Base-by-base conservation (phyloP, 1,140 invertebrate genomes). In the Diorhabda carinulata region DNA sequence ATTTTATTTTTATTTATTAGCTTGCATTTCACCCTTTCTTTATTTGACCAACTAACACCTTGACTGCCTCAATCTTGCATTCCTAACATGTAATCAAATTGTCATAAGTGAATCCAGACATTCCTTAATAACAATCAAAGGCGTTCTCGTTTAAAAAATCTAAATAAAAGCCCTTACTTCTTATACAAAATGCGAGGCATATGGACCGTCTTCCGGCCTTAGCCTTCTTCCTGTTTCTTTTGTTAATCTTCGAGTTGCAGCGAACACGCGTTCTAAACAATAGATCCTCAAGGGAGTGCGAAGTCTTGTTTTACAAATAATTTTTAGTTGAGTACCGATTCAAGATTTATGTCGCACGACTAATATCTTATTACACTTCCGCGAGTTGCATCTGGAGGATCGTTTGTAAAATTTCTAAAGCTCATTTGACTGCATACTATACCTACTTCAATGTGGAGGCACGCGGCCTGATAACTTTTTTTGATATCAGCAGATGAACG, bases 301-400 rank as follows among this genome's bases (percentile, higher is more conserved):
- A 52, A 52, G 47, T 52, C n/a, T 52, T 52, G 47, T 52, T 52
- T 52, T 52, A 52, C 47, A 52, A 6, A 52, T 52, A 52, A 52
- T 52, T 52, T 52, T 52, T n/a, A n/a, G n/a, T 52, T 6, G 47
- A 52, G 47, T 52, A 52, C 47, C 47, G 47, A n/a, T 52, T 52
- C 47, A 4, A n/a, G 47, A n/a, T 52, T 52, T n/a, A 52, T 4
- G 47, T 52, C 47, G 47, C 47, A 52, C 47, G 47, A 52, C 47
- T 52, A 52, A 52, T 52, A 52, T 52, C 47, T 52, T 52, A 52
- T 52, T 52, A 52, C 47, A 52, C 47, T 52, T 52, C 47, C 47
- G 47, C 47, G 47, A 52, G 47, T 52, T 52, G 47, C 47, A 52
- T 52, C 47, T 52, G 47, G 47, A 52, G 47, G 47, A 52, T 52